Evolutionary conservation across 2,113 vertebrate species (phyloP).

Genomic region (Tinamus guttatus): DNA sequence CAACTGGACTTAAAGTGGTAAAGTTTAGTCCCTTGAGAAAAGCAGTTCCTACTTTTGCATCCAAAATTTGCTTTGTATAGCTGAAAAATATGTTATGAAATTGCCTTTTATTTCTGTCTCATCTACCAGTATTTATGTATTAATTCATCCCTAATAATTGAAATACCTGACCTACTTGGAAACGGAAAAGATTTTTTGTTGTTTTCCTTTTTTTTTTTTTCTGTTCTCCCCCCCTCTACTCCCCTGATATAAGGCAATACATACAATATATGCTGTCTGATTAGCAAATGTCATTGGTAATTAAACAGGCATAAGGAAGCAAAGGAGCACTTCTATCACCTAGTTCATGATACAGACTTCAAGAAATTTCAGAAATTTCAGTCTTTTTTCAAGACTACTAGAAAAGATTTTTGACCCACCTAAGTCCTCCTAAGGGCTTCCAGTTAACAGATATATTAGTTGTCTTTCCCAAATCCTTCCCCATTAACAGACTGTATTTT

Average conservation of each 20-base stretch:
- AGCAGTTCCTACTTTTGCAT: not conserved
- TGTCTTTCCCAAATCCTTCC: not conserved
- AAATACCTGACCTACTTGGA: not conserved
- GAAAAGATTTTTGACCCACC: not conserved
- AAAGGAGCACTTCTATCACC: not conserved
- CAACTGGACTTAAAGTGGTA: slow-evolving; percentile 11
- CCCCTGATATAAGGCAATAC: not conserved
- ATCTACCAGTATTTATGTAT: not conserved
- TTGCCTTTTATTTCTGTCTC: not conserved
- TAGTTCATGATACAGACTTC: not conserved
- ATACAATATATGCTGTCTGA: not conserved
- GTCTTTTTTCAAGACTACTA: not conserved
- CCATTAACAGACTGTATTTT: not conserved
- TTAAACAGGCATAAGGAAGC: not conserved
- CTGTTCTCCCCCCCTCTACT: not conserved
- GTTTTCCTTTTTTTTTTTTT: not conserved
- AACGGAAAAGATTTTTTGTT: not conserved
- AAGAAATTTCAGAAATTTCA: not conserved
- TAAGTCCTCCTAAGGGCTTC: not conserved
- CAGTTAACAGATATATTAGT: not conserved
- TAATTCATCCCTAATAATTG: not conserved
- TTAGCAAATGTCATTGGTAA: not conserved
- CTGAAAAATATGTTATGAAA: slow-evolving; percentile 11
- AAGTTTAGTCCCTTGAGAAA: slow-evolving; percentile 39
- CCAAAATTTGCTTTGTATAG: not conserved